A percentile compares a stretch with the other conserved stretches of the same genome.
Evolutionary conservation across 2,888 invertebrate genomes (phyloP).

Genomic region (Hydroisotoma schaefferi): DNA sequence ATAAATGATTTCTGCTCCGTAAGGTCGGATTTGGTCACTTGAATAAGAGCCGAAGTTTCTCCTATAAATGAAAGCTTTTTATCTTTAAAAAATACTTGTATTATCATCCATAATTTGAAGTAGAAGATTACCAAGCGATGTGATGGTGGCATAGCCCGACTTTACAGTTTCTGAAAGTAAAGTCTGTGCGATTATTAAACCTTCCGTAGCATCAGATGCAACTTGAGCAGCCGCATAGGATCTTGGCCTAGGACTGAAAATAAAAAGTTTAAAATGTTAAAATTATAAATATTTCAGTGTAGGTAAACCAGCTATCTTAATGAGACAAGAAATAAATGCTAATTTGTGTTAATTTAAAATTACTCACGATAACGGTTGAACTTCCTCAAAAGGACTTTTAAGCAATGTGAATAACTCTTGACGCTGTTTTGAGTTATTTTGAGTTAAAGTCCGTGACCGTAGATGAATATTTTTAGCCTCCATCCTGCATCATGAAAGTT

Average conservation of each 20-base stretch:
- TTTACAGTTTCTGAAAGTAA: slow-evolving; percentile 77
- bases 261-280: background rate
- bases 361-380: background rate
- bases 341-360: background rate
- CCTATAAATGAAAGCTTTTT: too few relatives aligned
- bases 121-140: slow-evolving; percentile 62
- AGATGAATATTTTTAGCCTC: too few relatives aligned
- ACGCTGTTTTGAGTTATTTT: slow-evolving; percentile 20
- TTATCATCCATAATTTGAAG: too few relatives aligned
- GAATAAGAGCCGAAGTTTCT: slow-evolving; percentile 56
- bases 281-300: too few relatives aligned
- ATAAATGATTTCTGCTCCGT: slow-evolving; percentile 82
- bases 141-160: slow-evolving; percentile 79
- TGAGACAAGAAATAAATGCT: too few relatives aligned
- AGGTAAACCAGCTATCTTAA: background rate
- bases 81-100: too few relatives aligned
- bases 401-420: slow-evolving; percentile 28
- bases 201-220: slow-evolving; percentile 77
- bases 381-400: slow-evolving; percentile 28
- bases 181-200: slow-evolving; percentile 77
- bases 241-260: slow-evolving; percentile 11
- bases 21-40: slow-evolving; percentile 74
- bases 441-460: too few relatives aligned
- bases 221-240: slow-evolving; percentile 55
- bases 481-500: too few relatives aligned